phyloP scores from a whole-genome alignment of 2,888 invertebrate species.

The Archips xylosteana region DNA sequence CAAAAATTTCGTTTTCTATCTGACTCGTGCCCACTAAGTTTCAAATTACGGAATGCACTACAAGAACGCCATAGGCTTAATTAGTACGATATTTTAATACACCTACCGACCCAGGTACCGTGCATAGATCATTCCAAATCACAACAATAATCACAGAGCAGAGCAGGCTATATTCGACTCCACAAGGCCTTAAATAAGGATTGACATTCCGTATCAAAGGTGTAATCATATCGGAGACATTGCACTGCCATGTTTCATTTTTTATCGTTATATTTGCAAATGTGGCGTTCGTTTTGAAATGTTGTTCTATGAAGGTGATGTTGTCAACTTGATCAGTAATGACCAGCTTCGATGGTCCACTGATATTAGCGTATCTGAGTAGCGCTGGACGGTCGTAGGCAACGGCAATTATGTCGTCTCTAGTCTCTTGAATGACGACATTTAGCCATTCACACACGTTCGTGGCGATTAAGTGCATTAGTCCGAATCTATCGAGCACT shows the following conservation, averaged over 20 bases:
- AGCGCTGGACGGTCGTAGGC: slow-evolving; percentile 69
- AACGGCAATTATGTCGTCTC: slow-evolving; percentile 90
- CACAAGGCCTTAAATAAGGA: slow-evolving; percentile 92
- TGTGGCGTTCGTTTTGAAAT: slow-evolving; percentile 40
- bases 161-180: slow-evolving; percentile 93
- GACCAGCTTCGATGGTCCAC: slow-evolving; percentile 58
- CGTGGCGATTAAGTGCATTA: slow-evolving; percentile 97
- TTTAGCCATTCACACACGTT: slow-evolving; percentile 97
- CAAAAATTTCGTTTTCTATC: no score
- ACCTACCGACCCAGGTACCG: slow-evolving; percentile 80
- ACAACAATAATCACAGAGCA: slow-evolving; percentile 92
- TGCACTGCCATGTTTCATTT: slow-evolving; percentile 70
- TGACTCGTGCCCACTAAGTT: no score
- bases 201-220: slow-evolving; percentile 88
- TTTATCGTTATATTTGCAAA: slow-evolving; percentile 53
- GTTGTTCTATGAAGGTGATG: slow-evolving; percentile 54
- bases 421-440: slow-evolving; percentile 94
- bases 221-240: slow-evolving; percentile 84
- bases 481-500: slow-evolving; percentile 90
- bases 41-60: no score
- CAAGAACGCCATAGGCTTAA: not conserved
- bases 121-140: slow-evolving; percentile 91
- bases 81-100: not conserved
- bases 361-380: slow-evolving; percentile 70
- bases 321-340: slow-evolving; percentile 60